These are phyloP conservation scores for Melanotaenia nigrans DNA, from an alignment of 2,797 vertebrate species.

Conservation along the genomic window DNA sequence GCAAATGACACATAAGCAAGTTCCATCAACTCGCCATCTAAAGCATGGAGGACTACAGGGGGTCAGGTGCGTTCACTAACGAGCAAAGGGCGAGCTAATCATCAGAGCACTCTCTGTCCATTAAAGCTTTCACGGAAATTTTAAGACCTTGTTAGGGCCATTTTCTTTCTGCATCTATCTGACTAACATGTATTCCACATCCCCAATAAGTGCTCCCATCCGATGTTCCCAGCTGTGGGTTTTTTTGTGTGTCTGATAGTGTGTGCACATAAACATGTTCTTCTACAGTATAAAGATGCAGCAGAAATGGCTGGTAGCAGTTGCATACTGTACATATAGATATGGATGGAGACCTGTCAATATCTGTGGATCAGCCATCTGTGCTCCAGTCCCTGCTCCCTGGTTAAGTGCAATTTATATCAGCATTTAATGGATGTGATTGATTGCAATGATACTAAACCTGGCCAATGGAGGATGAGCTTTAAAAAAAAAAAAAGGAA, in stretches of 20 bases:
- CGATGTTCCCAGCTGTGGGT: background rate
- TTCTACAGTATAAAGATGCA: slow-evolving; percentile 46
- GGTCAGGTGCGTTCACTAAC: slow-evolving; percentile 41
- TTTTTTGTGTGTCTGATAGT: background rate
- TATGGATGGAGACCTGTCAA: slow-evolving; percentile 68
- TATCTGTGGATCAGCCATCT: slow-evolving; percentile 70
- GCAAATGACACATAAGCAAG: slow-evolving; percentile 53
- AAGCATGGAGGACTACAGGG: slow-evolving; percentile 46
- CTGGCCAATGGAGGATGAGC: slow-evolving; percentile 8
- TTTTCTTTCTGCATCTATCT: slow-evolving; percentile 60
- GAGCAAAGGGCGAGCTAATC: slow-evolving; percentile 52
- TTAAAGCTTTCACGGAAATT: slow-evolving; percentile 63
- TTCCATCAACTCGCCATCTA: slow-evolving; percentile 41
- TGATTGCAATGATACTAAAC: slow-evolving; percentile 56
- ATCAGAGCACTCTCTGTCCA: slow-evolving; percentile 71
- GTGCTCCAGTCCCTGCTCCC: slow-evolving; percentile 58
- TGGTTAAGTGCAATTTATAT: slow-evolving; percentile 66
- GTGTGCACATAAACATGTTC: slow-evolving; percentile 6
- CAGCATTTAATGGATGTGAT: slow-evolving; percentile 54
- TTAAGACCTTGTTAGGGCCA: slow-evolving; percentile 60
- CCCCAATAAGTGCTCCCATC: slow-evolving; percentile 31
- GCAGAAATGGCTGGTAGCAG: slow-evolving; percentile 44
- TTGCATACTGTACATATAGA: slow-evolving; percentile 68
- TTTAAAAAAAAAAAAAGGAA: background rate
- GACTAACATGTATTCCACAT: slow-evolving; percentile 39